Conservation (phyloP, 2,113 vertebrate species). For the Dascyllus trimaculatus region DNA sequence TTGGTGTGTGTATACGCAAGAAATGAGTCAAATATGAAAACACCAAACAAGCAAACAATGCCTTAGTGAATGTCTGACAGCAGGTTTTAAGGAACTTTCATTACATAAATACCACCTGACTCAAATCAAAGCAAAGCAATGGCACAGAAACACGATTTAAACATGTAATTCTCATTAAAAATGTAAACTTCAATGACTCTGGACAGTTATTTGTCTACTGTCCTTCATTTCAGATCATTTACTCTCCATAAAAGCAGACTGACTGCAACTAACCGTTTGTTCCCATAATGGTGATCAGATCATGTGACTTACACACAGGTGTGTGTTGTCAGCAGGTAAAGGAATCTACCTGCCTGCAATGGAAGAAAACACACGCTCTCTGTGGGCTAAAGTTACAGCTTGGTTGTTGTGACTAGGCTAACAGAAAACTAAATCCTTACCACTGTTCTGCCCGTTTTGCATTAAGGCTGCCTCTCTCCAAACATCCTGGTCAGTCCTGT, state of each 20-base stretch:
- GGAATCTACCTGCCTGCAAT: constrained; percentile 44
- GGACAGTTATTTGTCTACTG: background rate
- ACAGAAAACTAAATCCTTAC: constrained; percentile 46
- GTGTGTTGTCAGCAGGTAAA: constrained; percentile 58
- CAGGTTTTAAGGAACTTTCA: background rate
- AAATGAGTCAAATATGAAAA: constrained; percentile 3
- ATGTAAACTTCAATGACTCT: background rate
- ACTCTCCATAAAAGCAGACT: background rate
- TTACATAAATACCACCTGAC: background rate
- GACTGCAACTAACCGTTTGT: constrained; percentile 8
- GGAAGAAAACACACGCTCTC: constrained; percentile 52
- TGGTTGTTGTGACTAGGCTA: constrained; percentile 29
- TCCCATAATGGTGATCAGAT: constrained; percentile 47
- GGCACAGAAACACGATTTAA: background rate
- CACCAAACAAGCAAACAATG: background rate
- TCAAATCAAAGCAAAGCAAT: background rate
- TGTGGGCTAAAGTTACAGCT: constrained; percentile 51
- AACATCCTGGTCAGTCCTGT: background rate
- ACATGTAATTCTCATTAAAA: background rate
- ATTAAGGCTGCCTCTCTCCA: constrained; percentile 7
- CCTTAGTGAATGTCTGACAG: background rate
- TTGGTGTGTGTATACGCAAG: background rate
- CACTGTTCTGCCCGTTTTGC: constrained; percentile 24
- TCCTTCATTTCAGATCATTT: background rate
- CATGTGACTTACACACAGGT: constrained; percentile 57